Conservation (phyloP, 2,113 vertebrate species). For the Caranx ignobilis region DNA sequence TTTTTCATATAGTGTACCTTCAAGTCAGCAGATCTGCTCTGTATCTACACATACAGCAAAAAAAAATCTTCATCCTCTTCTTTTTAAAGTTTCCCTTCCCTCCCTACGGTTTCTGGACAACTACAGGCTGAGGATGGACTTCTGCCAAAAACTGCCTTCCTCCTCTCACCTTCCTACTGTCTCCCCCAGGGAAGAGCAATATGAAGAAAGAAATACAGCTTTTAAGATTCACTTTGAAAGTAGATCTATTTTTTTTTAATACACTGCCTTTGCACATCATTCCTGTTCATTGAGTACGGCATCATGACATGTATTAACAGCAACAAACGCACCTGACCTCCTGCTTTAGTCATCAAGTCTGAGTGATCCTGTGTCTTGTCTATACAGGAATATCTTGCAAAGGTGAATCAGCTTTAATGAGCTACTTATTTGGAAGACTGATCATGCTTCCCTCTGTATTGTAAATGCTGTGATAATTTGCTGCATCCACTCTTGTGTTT, state of each 20-base stretch:
- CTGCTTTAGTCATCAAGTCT: neutral
- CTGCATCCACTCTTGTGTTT: neutral
- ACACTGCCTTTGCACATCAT: neutral
- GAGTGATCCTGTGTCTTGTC: neutral
- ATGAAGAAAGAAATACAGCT: conserved; percentile 36
- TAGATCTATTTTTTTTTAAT: neutral
- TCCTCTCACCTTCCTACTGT: conserved; percentile 35
- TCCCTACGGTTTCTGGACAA: conserved; percentile 37
- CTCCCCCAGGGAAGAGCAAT: conserved; percentile 48
- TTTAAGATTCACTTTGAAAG: conserved; percentile 27
- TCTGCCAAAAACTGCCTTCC: conserved; percentile 39
- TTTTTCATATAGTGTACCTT: conserved; percentile 14
- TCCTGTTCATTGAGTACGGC: neutral
- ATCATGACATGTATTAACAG: neutral
- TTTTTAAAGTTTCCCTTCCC: conserved; percentile 30
- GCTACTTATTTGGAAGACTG: neutral
- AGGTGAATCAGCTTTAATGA: neutral
- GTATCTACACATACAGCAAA: conserved; percentile 27
- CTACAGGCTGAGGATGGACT: conserved; percentile 33
- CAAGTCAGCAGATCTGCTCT: conserved; percentile 20
- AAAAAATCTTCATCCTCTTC: conserved; percentile 16
- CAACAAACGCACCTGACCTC: neutral
- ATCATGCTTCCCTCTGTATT: neutral
- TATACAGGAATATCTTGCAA: neutral
- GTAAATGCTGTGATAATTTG: neutral